Percentiles rank a stretch among this genome's conserved stretches.
phyloP scores from a whole-genome alignment of 2,797 vertebrate species.

The Gallirallus australis region DNA sequence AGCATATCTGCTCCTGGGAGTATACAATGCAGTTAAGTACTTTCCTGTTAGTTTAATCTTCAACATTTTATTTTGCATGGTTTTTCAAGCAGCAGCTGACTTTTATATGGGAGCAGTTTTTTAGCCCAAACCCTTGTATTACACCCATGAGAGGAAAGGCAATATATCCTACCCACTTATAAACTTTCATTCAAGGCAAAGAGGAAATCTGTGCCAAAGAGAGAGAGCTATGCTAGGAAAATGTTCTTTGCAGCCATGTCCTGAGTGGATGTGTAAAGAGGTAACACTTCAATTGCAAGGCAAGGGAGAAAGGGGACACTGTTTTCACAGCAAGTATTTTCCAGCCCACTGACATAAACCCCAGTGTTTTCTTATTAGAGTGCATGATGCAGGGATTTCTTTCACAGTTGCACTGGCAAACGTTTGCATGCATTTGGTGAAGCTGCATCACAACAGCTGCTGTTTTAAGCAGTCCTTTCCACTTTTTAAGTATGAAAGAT shows the following conservation, averaged over 20 bases:
- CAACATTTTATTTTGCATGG: not conserved
- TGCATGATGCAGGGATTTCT: rapidly evolving
- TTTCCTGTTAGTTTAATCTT: not conserved
- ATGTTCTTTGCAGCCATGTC: not conserved
- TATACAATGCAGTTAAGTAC: not conserved
- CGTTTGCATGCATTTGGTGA: rapidly evolving
- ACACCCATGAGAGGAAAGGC: not conserved
- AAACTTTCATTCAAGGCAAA: rapidly evolving
- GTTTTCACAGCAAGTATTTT: not conserved
- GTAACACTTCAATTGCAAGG: not conserved
- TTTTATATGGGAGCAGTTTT: not conserved
- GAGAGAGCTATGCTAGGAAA: not conserved
- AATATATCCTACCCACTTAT: not conserved
- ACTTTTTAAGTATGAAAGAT: not conserved
- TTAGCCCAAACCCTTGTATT: not conserved
- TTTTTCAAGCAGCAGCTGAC: not conserved
- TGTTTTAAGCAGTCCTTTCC: not conserved
- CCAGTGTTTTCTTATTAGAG: not conserved
- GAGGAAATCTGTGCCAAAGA: not conserved
- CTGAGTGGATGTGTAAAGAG: not conserved
- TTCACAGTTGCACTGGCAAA: not conserved
- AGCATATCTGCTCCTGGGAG: not conserved
- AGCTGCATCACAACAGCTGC: not conserved
- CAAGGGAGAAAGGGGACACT: not conserved
- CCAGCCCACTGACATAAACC: not conserved